Conservation (phyloP, 2,797 vertebrate species). For the Chloroceryle inda region DNA sequence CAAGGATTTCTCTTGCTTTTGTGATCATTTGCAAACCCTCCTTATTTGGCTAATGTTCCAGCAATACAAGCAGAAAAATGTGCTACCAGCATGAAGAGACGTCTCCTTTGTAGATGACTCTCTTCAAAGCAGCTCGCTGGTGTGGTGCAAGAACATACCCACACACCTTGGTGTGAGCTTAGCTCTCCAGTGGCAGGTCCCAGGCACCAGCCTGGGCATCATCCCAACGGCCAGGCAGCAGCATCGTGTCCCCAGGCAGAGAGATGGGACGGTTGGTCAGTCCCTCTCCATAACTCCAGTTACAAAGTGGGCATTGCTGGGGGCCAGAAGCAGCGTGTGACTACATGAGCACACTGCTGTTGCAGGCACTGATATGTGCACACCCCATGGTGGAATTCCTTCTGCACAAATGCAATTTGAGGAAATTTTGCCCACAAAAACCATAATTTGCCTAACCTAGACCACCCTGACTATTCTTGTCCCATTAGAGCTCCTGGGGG, state of each 20-base stretch:
- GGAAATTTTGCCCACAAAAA: background rate
- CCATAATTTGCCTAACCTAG: background rate
- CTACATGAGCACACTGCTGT: accelerated
- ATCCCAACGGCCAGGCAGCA: background rate
- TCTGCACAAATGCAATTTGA: background rate
- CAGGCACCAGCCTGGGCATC: accelerated
- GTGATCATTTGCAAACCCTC: constrained; percentile 9
- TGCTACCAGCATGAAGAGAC: background rate
- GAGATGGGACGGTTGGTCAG: background rate
- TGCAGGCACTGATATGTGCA: accelerated
- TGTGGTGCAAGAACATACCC: accelerated
- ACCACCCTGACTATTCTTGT: background rate
- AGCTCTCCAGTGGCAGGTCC: background rate
- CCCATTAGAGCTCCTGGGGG: background rate
- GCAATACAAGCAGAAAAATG: background rate
- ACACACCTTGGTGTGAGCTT: accelerated
- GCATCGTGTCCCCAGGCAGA: background rate
- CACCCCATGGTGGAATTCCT: accelerated
- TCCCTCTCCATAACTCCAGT: background rate
- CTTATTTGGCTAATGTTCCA: constrained; percentile 25
- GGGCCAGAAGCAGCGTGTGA: background rate
- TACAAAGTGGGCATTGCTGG: accelerated
- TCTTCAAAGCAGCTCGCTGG: background rate
- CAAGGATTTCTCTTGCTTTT: constrained; percentile 54
- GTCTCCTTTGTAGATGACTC: accelerated